Conservation (phyloP, 1,140 invertebrate genomes). For the Drosophila ohnishii region DNA sequence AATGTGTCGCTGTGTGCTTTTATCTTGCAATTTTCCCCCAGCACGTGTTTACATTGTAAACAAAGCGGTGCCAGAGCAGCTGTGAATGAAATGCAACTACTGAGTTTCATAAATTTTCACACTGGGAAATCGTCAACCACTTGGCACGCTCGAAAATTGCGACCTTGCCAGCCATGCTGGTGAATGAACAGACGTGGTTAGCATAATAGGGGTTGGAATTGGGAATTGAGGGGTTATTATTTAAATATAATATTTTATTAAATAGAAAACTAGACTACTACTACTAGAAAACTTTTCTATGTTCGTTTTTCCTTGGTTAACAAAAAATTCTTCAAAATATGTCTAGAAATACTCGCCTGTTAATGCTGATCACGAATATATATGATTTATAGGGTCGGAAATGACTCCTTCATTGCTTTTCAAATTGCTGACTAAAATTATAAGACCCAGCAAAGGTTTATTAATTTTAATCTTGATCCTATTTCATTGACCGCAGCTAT, state of each 20-base stretch:
- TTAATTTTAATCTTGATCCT: not conserved
- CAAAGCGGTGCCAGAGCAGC: slow-evolving; percentile 29
- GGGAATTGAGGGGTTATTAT: too few species aligned
- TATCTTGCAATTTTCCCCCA: slow-evolving; percentile 8
- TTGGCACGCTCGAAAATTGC: slow-evolving; percentile 42
- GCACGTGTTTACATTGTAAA: slow-evolving; percentile 60
- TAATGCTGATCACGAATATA: too few species aligned
- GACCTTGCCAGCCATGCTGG: slow-evolving; percentile 48
- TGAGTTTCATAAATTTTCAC: slow-evolving; percentile 33
- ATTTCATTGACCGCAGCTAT: not conserved
- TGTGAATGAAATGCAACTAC: slow-evolving; percentile 34
- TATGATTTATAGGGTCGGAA: too few species aligned
- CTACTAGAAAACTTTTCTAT: too few species aligned
- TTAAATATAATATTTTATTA: not conserved
- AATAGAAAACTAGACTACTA: not conserved
- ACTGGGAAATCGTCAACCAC: slow-evolving; percentile 45
- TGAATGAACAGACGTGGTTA: slow-evolving; percentile 16
- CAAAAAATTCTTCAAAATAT: too few species aligned
- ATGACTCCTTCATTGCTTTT: too few species aligned
- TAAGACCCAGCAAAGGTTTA: too few species aligned
- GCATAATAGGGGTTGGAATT: not conserved
- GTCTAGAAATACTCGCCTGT: too few species aligned
- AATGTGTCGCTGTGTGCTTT: not conserved
- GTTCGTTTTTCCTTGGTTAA: too few species aligned
- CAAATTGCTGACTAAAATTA: too few species aligned